phyloP scores from a whole-genome alignment of 2,888 invertebrate genomes.

The Dorcus parallelipipedus region DNA sequence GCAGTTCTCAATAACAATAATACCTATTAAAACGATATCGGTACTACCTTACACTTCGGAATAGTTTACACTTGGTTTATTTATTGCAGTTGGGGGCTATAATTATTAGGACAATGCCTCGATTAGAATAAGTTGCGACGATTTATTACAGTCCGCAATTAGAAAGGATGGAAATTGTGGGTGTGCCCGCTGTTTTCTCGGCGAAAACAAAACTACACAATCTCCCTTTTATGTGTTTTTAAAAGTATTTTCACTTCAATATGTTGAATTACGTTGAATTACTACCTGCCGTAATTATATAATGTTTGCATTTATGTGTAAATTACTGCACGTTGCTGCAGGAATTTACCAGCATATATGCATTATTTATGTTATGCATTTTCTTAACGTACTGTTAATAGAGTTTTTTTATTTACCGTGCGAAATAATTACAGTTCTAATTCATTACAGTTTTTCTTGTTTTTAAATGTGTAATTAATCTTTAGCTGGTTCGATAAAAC shows the following conservation, averaged over 20 bases:
- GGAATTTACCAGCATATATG: neutral
- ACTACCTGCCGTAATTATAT: neutral
- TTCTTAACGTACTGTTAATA: neutral
- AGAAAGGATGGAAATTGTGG: constrained; percentile 2
- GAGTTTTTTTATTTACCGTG: neutral
- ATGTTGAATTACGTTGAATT: neutral
- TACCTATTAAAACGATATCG: constrained; percentile 5
- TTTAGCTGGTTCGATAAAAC: too few relatives aligned
- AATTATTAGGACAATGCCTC: constrained; percentile 2
- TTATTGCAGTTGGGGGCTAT: neutral
- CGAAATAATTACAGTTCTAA: neutral
- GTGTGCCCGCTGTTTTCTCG: constrained; percentile 1
- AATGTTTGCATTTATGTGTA: constrained; percentile 1
- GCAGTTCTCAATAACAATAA: constrained; percentile 5
- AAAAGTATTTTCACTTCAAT: neutral
- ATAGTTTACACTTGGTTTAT: constrained; percentile 1
- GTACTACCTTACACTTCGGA: neutral
- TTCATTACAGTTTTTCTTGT: neutral
- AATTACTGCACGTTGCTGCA: neutral
- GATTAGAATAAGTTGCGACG: neutral
- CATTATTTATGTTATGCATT: neutral
- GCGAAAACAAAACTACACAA: neutral
- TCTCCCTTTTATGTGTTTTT: neutral
- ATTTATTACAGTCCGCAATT: neutral
- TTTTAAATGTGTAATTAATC: too few relatives aligned